Conservation (phyloP, 2,888 invertebrate genomes). For the Archaeoteleia sp. region DNA sequence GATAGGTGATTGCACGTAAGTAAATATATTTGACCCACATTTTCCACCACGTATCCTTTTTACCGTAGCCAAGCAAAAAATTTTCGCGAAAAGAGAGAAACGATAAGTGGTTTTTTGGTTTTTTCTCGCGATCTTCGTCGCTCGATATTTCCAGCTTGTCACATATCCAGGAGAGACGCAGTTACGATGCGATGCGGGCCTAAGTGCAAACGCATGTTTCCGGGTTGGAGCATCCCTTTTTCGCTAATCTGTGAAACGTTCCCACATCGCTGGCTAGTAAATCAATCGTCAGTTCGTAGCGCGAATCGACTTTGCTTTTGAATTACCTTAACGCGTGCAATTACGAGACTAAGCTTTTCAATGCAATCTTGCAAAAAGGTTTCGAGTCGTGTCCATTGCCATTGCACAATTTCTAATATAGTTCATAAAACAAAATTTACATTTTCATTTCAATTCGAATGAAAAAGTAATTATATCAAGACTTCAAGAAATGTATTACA, state of each 20-base stretch:
- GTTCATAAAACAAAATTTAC: too few relatives aligned
- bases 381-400: too few relatives aligned
- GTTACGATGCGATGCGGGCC: conserved; percentile 56
- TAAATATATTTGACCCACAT: too few relatives aligned
- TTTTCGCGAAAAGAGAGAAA: too few relatives aligned
- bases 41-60: too few relatives aligned
- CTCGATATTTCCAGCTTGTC: conserved; percentile 31
- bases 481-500: too few relatives aligned
- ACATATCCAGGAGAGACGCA: conserved; percentile 22
- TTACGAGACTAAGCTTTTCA: conserved; percentile 54
- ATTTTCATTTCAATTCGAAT: too few relatives aligned
- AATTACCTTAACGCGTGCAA: conserved; percentile 52
- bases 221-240: conserved; percentile 55
- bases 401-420: too few relatives aligned
- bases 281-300: conserved; percentile 54
- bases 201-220: conserved; percentile 72
- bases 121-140: conserved; percentile 16
- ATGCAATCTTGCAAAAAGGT: conserved; percentile 18
- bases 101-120: background rate
- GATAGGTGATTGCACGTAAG: too few relatives aligned
- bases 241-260: conserved; percentile 50
- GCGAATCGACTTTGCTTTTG: conserved; percentile 20
- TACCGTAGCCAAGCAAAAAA: too few relatives aligned
- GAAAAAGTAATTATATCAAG: too few relatives aligned
- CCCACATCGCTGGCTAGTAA: conserved; percentile 53